phyloP scores from a whole-genome alignment of 2,797 vertebrate species.

The Acipenser ruthenus region DNA sequence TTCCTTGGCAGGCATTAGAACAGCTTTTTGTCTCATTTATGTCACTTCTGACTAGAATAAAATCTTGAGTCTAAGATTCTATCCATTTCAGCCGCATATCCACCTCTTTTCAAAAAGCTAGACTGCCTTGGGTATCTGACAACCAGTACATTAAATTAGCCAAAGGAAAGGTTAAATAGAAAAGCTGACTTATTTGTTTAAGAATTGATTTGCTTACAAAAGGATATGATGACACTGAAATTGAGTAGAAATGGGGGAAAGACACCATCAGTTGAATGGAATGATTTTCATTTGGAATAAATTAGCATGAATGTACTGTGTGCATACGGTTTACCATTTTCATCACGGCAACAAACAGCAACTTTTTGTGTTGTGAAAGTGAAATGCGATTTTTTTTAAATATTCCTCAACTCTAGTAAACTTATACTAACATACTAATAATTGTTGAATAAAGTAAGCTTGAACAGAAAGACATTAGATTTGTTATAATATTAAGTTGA shows the following conservation, averaged over 20 bases:
- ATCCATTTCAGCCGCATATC: constrained; percentile 13
- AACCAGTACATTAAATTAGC: constrained; percentile 17
- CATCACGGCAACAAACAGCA: no score
- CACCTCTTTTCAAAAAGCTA: constrained; percentile 15
- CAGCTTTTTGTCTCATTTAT: constrained; percentile 29
- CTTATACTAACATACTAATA: no score
- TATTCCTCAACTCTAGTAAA: no score
- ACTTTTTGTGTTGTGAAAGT: no score
- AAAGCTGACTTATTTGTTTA: background rate
- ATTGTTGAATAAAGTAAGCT: no score
- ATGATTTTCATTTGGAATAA: background rate
- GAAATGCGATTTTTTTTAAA: no score
- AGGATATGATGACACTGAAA: background rate
- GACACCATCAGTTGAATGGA: background rate
- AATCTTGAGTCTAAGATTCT: constrained; percentile 18
- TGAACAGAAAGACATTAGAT: no score
- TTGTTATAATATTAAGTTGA: no score
- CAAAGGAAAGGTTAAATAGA: constrained; percentile 29
- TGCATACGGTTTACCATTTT: no score
- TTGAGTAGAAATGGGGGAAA: background rate
- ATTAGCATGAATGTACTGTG: no score
- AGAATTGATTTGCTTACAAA: background rate
- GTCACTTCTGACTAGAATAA: constrained; percentile 33
- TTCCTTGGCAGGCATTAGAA: constrained; percentile 24
- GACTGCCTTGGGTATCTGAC: constrained; percentile 11